Evolutionary conservation across 2,113 vertebrate genomes (phyloP).

Genomic region (Setophaga kirtlandii): DNA sequence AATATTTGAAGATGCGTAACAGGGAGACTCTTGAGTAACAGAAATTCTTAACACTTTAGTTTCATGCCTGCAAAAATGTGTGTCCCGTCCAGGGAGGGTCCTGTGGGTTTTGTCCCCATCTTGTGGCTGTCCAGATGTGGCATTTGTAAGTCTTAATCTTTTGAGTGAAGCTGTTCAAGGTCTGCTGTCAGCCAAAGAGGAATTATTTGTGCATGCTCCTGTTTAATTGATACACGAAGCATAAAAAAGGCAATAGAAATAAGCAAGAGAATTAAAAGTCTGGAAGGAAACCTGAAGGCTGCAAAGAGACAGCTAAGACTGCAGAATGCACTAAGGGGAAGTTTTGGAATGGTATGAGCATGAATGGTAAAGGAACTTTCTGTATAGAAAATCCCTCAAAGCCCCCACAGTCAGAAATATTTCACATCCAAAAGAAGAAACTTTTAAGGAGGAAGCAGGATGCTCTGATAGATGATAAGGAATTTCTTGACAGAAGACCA

Average conservation of each 20-base stretch:
- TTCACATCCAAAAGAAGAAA: background rate
- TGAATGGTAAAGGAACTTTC: background rate
- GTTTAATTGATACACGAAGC: background rate
- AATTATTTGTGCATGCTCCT: background rate
- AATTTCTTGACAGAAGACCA: constrained; percentile 16
- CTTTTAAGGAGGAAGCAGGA: background rate
- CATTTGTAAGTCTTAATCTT: background rate
- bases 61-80: background rate
- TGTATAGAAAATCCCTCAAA: background rate
- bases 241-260: background rate
- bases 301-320: background rate
- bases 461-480: background rate
- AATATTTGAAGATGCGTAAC: background rate
- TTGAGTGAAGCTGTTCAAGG: background rate
- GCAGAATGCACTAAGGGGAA: background rate
- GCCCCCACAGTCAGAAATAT: background rate
- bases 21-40: background rate
- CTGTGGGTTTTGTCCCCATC: constrained; percentile 64
- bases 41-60: background rate
- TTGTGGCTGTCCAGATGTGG: constrained; percentile 47
- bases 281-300: background rate
- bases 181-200: background rate
- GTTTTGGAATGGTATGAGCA: background rate
- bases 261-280: background rate
- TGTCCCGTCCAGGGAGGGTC: background rate